These are phyloP conservation scores for Thereva unica DNA, from an alignment of 2,888 invertebrate genomes.

Conservation along the genomic window DNA sequence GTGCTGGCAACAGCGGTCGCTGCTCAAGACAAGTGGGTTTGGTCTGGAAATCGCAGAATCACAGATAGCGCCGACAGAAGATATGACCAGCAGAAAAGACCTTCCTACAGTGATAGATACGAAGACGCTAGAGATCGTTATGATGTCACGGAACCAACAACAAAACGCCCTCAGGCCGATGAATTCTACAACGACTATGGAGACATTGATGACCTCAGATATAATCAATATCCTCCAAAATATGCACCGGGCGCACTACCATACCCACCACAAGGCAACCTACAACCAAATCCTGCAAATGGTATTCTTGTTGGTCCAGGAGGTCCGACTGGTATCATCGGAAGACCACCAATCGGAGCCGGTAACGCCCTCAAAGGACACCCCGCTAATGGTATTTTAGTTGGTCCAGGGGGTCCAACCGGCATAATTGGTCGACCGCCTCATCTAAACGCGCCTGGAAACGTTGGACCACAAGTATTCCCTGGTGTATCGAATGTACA, in stretches of 20 bases:
- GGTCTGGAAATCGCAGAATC: constrained; percentile 45
- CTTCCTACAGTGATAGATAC: constrained; percentile 1
- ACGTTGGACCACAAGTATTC: constrained; percentile 38
- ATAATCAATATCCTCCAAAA: constrained; percentile 46
- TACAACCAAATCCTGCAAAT: constrained; percentile 40
- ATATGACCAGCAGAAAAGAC: not conserved
- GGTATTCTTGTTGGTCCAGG: constrained; percentile 55
- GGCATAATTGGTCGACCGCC: constrained; percentile 57
- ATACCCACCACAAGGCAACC: not conserved
- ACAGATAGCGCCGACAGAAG: constrained; percentile 23
- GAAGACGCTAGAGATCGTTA: constrained; percentile 35
- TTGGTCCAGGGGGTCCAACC: constrained; percentile 63
- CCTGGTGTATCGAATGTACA: constrained; percentile 17
- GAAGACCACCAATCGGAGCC: constrained; percentile 39
- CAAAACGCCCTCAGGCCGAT: constrained; percentile 47
- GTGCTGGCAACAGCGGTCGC: constrained; percentile 42
- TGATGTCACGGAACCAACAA: constrained; percentile 52
- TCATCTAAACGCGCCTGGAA: constrained; percentile 19
- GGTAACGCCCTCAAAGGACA: constrained; percentile 28
- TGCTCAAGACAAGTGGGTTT: constrained; percentile 52
- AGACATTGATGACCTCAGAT: constrained; percentile 47
- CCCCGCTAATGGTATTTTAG: constrained; percentile 52
- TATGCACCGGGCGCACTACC: constrained; percentile 42
- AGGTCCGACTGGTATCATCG: constrained; percentile 61
- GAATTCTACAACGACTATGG: constrained; percentile 49